phyloP scores from a whole-genome alignment of 2,888 invertebrate genomes.

The Peribatodes rhomboidaria region DNA sequence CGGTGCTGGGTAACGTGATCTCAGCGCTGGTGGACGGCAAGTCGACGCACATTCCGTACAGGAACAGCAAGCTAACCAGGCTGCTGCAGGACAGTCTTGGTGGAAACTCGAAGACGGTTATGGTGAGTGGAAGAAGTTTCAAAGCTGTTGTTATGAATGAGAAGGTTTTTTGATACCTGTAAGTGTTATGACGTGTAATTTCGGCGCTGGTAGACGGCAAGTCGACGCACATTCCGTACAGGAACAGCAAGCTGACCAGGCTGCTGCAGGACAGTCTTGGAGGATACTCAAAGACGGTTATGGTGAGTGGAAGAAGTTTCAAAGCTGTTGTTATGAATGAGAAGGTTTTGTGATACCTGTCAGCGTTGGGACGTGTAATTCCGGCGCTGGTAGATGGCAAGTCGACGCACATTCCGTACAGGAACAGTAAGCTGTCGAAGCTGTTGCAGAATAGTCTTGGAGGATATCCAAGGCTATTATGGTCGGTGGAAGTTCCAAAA shows the following conservation, averaged over 20 bases:
- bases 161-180: too few relatives aligned
- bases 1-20: slow-evolving; percentile 99
- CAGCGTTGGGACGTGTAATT: too few relatives aligned
- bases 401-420: slow-evolving; percentile 98
- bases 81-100: slow-evolving; percentile 98
- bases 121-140: slow-evolving; percentile 18
- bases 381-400: slow-evolving; percentile 99
- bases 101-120: slow-evolving; percentile 96
- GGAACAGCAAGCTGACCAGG: slow-evolving; percentile 98
- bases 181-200: too few relatives aligned
- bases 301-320: not conserved
- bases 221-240: slow-evolving; percentile 98
- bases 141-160: not conserved
- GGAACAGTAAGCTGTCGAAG: slow-evolving; percentile 98
- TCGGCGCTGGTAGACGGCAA: slow-evolving; percentile 99
- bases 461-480: not conserved
- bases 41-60: slow-evolving; percentile 98
- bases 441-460: slow-evolving; percentile 95
- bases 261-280: slow-evolving; percentile 97
- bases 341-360: too few relatives aligned
- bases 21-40: slow-evolving; percentile 99
- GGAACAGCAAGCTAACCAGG: slow-evolving; percentile 98
- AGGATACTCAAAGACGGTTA: too few relatives aligned
- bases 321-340: not conserved
- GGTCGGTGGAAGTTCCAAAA: not conserved